phyloP scores from a whole-genome alignment of 2,888 invertebrate genomes.

The Pemphredon lugubris region DNA sequence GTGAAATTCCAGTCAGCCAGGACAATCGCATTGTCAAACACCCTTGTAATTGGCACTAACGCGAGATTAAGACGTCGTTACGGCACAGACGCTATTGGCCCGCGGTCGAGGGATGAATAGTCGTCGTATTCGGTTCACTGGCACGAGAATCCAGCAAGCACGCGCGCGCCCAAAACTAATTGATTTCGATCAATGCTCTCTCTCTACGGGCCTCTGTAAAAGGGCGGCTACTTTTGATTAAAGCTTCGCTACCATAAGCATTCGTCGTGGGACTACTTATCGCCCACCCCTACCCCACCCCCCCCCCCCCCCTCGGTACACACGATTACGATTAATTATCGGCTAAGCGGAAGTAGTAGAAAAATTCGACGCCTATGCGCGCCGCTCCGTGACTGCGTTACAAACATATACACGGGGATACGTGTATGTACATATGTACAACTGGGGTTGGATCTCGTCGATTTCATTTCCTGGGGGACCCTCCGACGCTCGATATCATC shows the following conservation, averaged over 20 bases:
- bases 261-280: not conserved
- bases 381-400: not conserved
- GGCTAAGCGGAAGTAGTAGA: not conserved
- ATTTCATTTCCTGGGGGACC: constrained; percentile 28
- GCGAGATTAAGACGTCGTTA: constrained; percentile 27
- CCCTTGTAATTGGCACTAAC: constrained; percentile 36
- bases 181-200: constrained; percentile 35
- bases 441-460: not conserved
- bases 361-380: not conserved
- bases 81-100: constrained; percentile 21
- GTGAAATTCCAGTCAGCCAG: constrained; percentile 10
- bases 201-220: constrained; percentile 6
- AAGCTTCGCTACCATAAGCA: constrained; percentile 53
- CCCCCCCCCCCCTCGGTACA: not conserved
- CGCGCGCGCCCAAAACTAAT: constrained; percentile 34
- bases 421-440: not conserved
- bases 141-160: constrained; percentile 39
- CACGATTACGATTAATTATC: constrained; percentile 12
- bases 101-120: constrained; percentile 29
- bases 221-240: constrained; percentile 30
- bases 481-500: not conserved
- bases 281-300: not conserved
- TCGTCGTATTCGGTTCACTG: constrained; percentile 20
- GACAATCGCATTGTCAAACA: constrained; percentile 16
- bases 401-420: not conserved